These are phyloP conservation scores for Apodemus sylvaticus DNA, from an alignment of 2,113 vertebrate species.

Conservation along the genomic window DNA sequence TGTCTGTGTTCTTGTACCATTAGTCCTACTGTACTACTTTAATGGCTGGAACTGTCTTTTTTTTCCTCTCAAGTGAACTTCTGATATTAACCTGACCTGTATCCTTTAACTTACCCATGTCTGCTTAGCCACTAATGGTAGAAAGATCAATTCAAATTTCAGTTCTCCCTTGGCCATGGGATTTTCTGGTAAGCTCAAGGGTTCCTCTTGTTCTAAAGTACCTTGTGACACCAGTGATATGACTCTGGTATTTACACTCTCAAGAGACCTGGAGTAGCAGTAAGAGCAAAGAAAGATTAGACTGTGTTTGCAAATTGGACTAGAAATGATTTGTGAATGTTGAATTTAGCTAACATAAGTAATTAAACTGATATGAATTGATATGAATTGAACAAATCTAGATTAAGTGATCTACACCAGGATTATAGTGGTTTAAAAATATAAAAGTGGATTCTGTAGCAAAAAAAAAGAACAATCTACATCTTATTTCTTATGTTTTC, in stretches of 20 bases:
- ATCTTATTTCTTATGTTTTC: neutral
- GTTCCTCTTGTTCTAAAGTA: constrained; percentile 35
- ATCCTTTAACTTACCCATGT: neutral
- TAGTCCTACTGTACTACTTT: neutral
- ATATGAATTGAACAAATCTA: constrained; percentile 53
- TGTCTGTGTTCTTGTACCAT: neutral
- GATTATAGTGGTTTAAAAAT: constrained; percentile 48
- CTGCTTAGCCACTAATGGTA: neutral
- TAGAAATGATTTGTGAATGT: constrained; percentile 57
- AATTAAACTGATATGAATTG: constrained; percentile 50
- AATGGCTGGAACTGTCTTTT: neutral
- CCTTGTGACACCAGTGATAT: neutral
- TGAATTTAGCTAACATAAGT: constrained; percentile 45
- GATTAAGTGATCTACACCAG: constrained; percentile 27
- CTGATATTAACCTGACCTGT: neutral
- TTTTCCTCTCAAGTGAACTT: neutral
- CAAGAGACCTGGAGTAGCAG: constrained; percentile 29
- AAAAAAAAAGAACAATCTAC: neutral
- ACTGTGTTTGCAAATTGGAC: constrained; percentile 36
- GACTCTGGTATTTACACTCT: constrained; percentile 40
- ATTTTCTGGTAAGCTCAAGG: constrained; percentile 1
- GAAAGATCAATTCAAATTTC: neutral
- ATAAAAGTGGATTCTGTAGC: neutral
- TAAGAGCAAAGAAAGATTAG: constrained; percentile 55
- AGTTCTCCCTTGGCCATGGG: neutral